phyloP scores from a whole-genome alignment of 2,113 vertebrate genomes.

The Neopipo cinnamomea region DNA sequence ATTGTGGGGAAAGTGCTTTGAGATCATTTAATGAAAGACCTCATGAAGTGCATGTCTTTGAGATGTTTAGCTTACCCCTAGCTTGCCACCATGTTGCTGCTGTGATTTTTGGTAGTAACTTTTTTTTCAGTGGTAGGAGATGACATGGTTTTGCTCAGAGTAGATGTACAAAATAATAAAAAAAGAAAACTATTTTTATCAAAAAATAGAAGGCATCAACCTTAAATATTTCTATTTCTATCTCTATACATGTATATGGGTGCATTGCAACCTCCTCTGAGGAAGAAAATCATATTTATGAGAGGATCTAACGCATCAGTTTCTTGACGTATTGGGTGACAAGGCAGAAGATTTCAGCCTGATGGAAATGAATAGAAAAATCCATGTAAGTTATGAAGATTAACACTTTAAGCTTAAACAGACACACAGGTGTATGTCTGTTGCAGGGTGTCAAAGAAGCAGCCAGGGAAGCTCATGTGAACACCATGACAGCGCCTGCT shows the following conservation, averaged over 20 bases:
- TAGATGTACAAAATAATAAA: neutral
- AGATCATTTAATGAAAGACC: neutral
- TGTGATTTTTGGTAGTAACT: neutral
- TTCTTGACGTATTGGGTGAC: neutral
- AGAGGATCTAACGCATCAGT: neutral
- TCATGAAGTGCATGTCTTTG: neutral
- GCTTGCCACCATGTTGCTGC: neutral
- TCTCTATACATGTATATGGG: neutral
- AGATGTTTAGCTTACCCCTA: neutral
- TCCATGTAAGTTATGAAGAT: neutral
- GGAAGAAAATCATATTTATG: neutral
- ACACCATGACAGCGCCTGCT: fast-evolving
- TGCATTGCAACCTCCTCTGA: neutral
- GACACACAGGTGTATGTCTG: fast-evolving
- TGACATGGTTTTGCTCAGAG: neutral
- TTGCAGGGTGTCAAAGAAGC: neutral
- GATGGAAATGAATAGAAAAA: neutral
- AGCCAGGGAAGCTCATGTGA: neutral
- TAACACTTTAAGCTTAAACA: neutral
- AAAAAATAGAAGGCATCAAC: neutral
- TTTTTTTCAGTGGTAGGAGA: neutral
- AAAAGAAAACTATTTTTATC: neutral
- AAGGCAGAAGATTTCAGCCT: neutral
- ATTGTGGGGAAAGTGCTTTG: neutral
- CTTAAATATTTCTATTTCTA: neutral